phyloP scores from a whole-genome alignment of 1,140 invertebrate genomes.

The Patella vulgata region DNA sequence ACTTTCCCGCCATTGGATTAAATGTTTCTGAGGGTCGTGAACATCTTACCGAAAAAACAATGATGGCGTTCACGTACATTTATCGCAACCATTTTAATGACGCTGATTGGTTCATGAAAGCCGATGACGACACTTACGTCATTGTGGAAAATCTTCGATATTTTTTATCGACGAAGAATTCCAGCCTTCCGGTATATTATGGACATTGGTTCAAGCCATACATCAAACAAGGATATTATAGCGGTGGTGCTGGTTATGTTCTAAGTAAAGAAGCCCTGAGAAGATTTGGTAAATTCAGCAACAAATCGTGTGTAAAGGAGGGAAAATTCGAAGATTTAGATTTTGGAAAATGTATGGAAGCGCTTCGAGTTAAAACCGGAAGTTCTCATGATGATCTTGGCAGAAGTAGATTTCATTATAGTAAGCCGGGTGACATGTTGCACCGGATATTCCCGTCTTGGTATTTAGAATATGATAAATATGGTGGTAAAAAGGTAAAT shows the following conservation, averaged over 20 bases:
- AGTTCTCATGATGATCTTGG: conserved; percentile 86
- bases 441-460: conserved; percentile 3
- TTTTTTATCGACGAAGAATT: conserved; percentile 35
- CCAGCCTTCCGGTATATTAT: conserved; percentile 54
- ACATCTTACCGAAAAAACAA: conserved; percentile 15
- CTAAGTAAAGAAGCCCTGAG: conserved; percentile 71
- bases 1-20: conserved; percentile 24
- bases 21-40: conserved; percentile 15
- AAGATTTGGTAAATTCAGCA: conserved; percentile 50
- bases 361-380: conserved; percentile 83
- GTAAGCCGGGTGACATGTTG: conserved; percentile 64
- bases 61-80: conserved; percentile 78
- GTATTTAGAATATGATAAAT: too few relatives aligned
- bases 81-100: conserved; percentile 54
- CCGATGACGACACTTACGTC: conserved; percentile 80
- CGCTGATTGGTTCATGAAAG: conserved; percentile 55
- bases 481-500: too few relatives aligned
- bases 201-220: conserved; percentile 63
- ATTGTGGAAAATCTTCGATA: conserved; percentile 66
- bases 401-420: conserved; percentile 90
- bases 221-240: conserved; percentile 40
- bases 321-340: conserved; percentile 78
- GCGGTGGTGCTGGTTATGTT: conserved; percentile 77
- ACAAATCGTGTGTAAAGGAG: conserved; percentile 67
- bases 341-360: conserved; percentile 76